Base-by-base conservation (phyloP, 1,140 invertebrate genomes). In the Drosophila sp. region DNA sequence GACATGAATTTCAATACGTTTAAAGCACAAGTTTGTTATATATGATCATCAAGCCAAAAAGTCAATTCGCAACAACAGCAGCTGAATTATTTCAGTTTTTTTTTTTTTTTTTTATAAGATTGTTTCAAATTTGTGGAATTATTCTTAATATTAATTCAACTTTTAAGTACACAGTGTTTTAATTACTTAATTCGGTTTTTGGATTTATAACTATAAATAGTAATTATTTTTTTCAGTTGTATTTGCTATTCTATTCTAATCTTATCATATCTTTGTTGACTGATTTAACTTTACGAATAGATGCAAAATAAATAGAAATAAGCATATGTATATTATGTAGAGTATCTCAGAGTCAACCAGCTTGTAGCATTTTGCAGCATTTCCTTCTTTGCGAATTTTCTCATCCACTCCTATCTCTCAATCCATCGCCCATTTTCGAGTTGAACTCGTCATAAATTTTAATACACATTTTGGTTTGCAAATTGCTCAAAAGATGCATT, bases 401-500 rank as follows among this genome's bases (percentile, higher is more conserved):
- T 46, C 48, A 61, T 53, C 63, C 56, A 38, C 54, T 72, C 53
- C 63, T 72, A 72, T 72, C 70, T 72, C 70, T 72, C 63, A 72
- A 72, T 72, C 70, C 70, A 72, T 67, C 70, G 70, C 62, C 50
- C 76, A 66, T 58, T 64, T 34, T 66, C 66, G 71, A 78, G 48
- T 81, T 78, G 82, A 80, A 65, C 75, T 86, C 83, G 83, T 89
- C 83, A 89, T 89, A 89, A 89, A 89, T 89, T 89, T 89, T 89
- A 89, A 89, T 89, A 89, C 80, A 80, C 69, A 89, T 89, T 89
- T 89, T 89, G 83, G 83, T 83, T 89, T 89, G 83, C 83, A 89
- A 89, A 89, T 89, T 87, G 83, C 83, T 77, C 62, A 14, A 65
- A 89, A 89, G 78, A 87, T 89, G 82, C 83, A 89, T 82, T 86